These are phyloP conservation scores for Clytia hemisphaerica DNA, from an alignment of 30 jellyfish, hydroid and myxozoan genomes.

Conservation along the genomic window DNA sequence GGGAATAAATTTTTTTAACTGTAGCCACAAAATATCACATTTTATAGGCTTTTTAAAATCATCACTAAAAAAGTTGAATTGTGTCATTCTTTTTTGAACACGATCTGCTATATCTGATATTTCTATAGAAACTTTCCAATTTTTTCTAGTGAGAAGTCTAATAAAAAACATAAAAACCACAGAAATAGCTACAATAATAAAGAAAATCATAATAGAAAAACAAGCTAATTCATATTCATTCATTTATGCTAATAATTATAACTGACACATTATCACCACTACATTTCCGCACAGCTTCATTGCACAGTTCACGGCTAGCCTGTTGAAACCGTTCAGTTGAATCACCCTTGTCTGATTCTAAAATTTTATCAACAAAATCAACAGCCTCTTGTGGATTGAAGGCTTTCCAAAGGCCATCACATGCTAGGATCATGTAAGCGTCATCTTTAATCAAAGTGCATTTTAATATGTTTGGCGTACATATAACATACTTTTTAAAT, in stretches of 20 bases:
- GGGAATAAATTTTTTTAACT: too few species aligned
- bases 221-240: too few species aligned
- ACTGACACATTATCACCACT: constrained; percentile 57
- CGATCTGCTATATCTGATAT: too few species aligned
- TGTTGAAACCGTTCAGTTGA: constrained; percentile 12
- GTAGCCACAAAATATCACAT: too few species aligned
- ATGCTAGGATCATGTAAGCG: constrained; percentile 41
- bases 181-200: too few species aligned
- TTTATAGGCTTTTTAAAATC: too few species aligned
- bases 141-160: too few species aligned
- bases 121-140: too few species aligned
- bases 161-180: too few species aligned
- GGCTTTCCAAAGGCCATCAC: constrained; percentile 71
- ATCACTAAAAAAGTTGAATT: too few species aligned
- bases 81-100: too few species aligned
- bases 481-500: constrained; percentile 42
- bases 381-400: constrained; percentile 46
- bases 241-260: constrained; percentile 9
- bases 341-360: constrained; percentile 2
- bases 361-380: constrained; percentile 14
- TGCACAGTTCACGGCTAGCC: constrained; percentile 45
- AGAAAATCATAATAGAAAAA: too few species aligned
- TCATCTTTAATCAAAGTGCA: constrained; percentile 36
- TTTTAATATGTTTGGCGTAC: constrained; percentile 49
- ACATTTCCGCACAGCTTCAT: constrained; percentile 58